Percentiles rank a stretch among this genome's conserved stretches.
Conservation (phyloP, 2,113 vertebrate genomes). For the Siniperca chuatsi region DNA sequence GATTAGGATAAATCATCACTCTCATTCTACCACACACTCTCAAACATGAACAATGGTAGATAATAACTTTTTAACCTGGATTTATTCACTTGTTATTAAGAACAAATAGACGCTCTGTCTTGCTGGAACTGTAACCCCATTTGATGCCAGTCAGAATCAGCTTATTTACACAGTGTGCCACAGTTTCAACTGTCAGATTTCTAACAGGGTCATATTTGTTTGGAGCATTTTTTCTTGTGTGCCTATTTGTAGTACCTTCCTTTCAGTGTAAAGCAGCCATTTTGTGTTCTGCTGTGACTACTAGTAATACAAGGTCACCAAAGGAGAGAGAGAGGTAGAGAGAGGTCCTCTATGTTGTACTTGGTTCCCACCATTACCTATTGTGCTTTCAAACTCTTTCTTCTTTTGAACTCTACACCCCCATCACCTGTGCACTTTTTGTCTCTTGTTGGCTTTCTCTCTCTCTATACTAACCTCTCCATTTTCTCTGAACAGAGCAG, state of each 20-base stretch:
- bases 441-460: not conserved
- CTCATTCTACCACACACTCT: not conserved
- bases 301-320: conserved; percentile 49
- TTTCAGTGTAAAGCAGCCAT: conserved; percentile 43
- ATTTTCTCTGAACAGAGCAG: conserved; percentile 42
- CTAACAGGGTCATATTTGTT: too few species aligned
- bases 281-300: conserved; percentile 39
- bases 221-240: not conserved
- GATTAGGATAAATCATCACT: conserved; percentile 50
- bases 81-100: not conserved
- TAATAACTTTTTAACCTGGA: not conserved
- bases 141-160: not conserved
- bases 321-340: not conserved
- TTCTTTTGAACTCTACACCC: conserved; percentile 11
- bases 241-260: not conserved
- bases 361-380: conserved; percentile 19
- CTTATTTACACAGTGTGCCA: conserved; percentile 7
- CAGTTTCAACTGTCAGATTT: not conserved
- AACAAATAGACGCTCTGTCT: not conserved
- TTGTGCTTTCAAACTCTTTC: conserved; percentile 37
- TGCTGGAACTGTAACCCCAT: not conserved
- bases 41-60: not conserved
- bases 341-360: conserved; percentile 3
- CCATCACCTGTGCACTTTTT: not conserved
- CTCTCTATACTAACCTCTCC: not conserved